Evolutionary conservation across 1,140 invertebrate species (phyloP).

Genomic region (Lamellibrachia luymesi): DNA sequence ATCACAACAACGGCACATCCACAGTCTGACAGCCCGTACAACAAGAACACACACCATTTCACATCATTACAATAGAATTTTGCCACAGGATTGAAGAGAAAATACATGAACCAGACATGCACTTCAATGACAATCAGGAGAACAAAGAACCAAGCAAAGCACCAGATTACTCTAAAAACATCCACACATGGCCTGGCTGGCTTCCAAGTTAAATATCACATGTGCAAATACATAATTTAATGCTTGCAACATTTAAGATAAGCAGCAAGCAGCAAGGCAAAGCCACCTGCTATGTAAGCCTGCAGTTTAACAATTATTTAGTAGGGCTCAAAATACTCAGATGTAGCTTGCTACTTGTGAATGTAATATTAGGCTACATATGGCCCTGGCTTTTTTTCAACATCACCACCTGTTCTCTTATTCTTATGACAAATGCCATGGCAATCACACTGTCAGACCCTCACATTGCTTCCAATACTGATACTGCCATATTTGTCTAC

Average conservation of each 20-base stretch:
- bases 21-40: neutral
- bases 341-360: neutral
- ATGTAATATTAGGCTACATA: neutral
- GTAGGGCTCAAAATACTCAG: neutral
- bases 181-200: neutral
- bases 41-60: neutral
- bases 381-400: neutral
- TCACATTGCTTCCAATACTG: neutral
- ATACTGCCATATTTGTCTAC: neutral
- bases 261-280: neutral
- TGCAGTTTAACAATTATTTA: neutral
- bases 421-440: neutral
- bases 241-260: neutral
- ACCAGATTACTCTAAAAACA: neutral
- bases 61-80: neutral
- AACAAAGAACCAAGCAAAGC: neutral
- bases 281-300: neutral
- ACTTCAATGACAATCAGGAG: neutral
- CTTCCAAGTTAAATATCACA: neutral
- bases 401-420: neutral
- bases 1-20: neutral
- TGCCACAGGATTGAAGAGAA: neutral
- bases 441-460: neutral
- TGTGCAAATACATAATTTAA: neutral
- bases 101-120: neutral